Evolutionary conservation across 2,113 vertebrate species (phyloP).

Genomic region (Dascyllus trimaculatus): DNA sequence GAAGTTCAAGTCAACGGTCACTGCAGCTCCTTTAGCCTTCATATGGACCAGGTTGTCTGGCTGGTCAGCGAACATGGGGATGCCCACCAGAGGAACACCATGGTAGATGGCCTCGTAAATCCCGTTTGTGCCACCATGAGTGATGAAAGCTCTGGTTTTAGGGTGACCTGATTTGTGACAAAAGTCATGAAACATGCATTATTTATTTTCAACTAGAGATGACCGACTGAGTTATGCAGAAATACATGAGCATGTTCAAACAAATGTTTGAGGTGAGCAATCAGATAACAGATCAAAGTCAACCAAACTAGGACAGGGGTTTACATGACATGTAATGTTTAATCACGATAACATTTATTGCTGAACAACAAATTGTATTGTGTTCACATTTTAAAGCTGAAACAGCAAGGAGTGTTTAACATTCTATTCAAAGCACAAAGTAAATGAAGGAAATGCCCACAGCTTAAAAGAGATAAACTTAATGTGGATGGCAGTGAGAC

Average conservation of each 20-base stretch:
- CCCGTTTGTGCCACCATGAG: constrained; percentile 94
- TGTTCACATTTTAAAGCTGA: too few species aligned
- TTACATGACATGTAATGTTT: background rate
- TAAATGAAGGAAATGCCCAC: too few species aligned
- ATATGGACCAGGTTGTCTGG: constrained; percentile 89
- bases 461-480: too few species aligned
- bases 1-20: constrained; percentile 81
- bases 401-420: too few species aligned
- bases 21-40: constrained; percentile 88
- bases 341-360: background rate
- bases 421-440: too few species aligned
- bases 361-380: too few species aligned
- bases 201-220: too few species aligned
- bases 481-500: too few species aligned
- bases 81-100: constrained; percentile 90
- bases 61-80: constrained; percentile 92
- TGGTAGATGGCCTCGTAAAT: constrained; percentile 97
- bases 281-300: background rate
- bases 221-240: too few species aligned
- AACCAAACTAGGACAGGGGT: background rate
- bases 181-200: background rate
- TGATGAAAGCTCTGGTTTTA: constrained; percentile 91
- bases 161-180: constrained; percentile 85
- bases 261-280: too few species aligned
- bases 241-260: too few species aligned